Evolutionary conservation across 1,140 invertebrate species (phyloP).

Genomic region (Holcopasites calliopsidis): DNA sequence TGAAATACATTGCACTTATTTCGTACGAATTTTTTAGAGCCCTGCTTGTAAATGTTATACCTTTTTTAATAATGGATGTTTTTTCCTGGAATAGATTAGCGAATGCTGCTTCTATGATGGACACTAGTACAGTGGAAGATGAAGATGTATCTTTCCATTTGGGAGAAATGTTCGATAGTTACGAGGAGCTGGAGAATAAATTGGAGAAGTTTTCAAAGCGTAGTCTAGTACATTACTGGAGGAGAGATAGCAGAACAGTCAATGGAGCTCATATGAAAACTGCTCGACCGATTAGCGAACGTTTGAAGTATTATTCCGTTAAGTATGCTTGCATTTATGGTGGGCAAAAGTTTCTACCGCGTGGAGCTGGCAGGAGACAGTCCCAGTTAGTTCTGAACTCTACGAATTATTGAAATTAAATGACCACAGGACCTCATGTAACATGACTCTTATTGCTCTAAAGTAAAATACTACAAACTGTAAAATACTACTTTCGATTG

Average conservation of each 20-base stretch:
- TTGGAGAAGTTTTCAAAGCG: conserved; percentile 74
- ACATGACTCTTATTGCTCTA: too few species aligned
- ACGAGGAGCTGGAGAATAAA: conserved; percentile 74
- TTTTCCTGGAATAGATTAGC: conserved; percentile 43
- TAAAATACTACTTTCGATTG: too few species aligned
- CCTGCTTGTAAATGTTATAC: neutral
- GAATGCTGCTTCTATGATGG: conserved; percentile 52
- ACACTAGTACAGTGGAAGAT: conserved; percentile 49
- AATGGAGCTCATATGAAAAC: conserved; percentile 79
- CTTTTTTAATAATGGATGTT: conserved; percentile 7
- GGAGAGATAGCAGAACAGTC: conserved; percentile 77
- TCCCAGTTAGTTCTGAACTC: conserved; percentile 69
- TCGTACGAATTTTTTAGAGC: neutral
- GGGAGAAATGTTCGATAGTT: conserved; percentile 77
- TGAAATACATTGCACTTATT: neutral
- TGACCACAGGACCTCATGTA: too few species aligned
- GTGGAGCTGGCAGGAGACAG: conserved; percentile 75
- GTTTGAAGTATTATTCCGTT: conserved; percentile 78
- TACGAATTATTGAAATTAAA: conserved; percentile 3
- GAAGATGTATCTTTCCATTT: conserved; percentile 72
- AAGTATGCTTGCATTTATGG: conserved; percentile 79
- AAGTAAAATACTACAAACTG: too few species aligned
- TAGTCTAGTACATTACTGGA: conserved; percentile 78
- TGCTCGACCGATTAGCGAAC: conserved; percentile 74
- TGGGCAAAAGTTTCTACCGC: conserved; percentile 76